Percentiles rank a stretch among this genome's conserved stretches.
These are phyloP conservation scores for Zeuzera pyrina DNA, from an alignment of 2,888 invertebrate genomes.

Conservation along the genomic window DNA sequence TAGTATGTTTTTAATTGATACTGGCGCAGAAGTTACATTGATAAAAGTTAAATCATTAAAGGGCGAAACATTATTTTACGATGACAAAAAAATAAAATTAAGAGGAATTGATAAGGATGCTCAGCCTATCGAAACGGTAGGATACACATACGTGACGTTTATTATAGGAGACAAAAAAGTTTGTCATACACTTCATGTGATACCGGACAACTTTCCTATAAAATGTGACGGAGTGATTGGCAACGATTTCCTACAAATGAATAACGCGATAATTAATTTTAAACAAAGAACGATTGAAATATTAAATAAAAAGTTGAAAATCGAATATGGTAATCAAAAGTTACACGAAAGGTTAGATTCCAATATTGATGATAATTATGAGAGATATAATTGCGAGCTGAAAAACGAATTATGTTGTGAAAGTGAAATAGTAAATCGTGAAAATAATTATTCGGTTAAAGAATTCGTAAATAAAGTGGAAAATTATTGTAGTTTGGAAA, in stretches of 20 bases:
- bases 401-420: too few relatives aligned
- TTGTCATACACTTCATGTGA: constrained; percentile 10
- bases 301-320: too few relatives aligned
- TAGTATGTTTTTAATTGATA: constrained; percentile 14
- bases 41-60: constrained; percentile 9
- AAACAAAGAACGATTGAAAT: constrained; percentile 7
- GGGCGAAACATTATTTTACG: constrained; percentile 6
- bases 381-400: too few relatives aligned
- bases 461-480: neutral
- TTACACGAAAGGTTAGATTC: too few relatives aligned
- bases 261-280: constrained; percentile 11
- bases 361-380: too few relatives aligned
- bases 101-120: constrained; percentile 14
- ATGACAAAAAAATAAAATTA: constrained; percentile 11
- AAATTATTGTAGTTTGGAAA: too few relatives aligned
- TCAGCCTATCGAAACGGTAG: constrained; percentile 11
- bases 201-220: constrained; percentile 15
- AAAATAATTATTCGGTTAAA: constrained; percentile 1
- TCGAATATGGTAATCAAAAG: too few relatives aligned
- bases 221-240: constrained; percentile 14
- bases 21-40: constrained; percentile 13
- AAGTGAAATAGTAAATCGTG: too few relatives aligned
- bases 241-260: constrained; percentile 13
- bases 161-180: constrained; percentile 8
- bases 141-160: constrained; percentile 10